These are phyloP conservation scores for Caerostris extrusa DNA, from an alignment of 1,140 invertebrate species.

Conservation along the genomic window DNA sequence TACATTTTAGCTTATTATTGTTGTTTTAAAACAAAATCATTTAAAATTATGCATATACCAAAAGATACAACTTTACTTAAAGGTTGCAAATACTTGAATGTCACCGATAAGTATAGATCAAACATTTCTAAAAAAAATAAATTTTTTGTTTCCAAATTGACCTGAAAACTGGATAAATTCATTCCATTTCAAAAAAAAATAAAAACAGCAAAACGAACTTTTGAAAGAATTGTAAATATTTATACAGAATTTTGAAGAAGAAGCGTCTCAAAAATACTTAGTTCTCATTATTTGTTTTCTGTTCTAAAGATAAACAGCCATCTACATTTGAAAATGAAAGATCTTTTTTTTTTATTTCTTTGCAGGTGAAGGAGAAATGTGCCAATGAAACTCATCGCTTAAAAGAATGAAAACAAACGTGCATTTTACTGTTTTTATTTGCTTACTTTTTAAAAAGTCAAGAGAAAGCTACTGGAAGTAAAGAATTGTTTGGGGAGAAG, in stretches of 20 bases:
- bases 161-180: background rate
- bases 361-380: slow-evolving; percentile 23
- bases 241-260: background rate
- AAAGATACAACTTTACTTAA: too few relatives aligned
- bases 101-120: too few relatives aligned
- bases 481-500: background rate
- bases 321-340: background rate
- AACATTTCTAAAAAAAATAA: too few relatives aligned
- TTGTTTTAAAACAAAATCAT: too few relatives aligned
- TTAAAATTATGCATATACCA: too few relatives aligned
- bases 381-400: background rate
- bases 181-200: background rate
- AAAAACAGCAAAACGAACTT: background rate
- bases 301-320: background rate
- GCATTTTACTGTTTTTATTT: slow-evolving; percentile 2
- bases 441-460: slow-evolving; percentile 6
- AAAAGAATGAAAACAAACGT: background rate
- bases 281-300: background rate
- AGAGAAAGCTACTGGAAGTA: background rate
- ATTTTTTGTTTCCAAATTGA: too few relatives aligned
- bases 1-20: too few relatives aligned
- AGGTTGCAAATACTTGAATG: too few relatives aligned
- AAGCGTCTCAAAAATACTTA: background rate
- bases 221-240: background rate
- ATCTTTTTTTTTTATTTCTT: slow-evolving; percentile 9